Evolutionary conservation across 1,140 invertebrate species (phyloP).

Genomic region (Sycophaga agraensis): DNA sequence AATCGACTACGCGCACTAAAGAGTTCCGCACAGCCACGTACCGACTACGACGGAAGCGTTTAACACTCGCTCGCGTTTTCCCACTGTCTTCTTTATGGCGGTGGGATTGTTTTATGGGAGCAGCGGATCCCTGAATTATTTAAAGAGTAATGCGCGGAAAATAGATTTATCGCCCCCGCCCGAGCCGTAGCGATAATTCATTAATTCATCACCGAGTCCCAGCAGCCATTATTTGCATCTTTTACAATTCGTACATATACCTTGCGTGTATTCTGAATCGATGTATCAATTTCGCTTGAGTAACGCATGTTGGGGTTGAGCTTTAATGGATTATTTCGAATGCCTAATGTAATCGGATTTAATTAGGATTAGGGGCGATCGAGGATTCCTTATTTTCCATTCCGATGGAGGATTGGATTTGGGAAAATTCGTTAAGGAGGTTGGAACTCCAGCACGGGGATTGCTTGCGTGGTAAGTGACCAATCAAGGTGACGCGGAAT

Average conservation of each 20-base stretch:
- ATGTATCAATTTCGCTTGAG: slow-evolving; percentile 1
- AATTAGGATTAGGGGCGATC: too few relatives aligned
- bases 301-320: neutral
- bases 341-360: neutral
- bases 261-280: too few relatives aligned
- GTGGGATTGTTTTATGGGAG: slow-evolving; percentile 5
- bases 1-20: too few relatives aligned
- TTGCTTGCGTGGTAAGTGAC: neutral
- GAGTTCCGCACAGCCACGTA: too few relatives aligned
- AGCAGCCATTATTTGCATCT: neutral
- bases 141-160: slow-evolving; percentile 17
- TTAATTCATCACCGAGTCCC: neutral
- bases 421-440: too few relatives aligned
- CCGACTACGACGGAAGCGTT: too few relatives aligned
- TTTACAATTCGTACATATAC: neutral
- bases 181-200: neutral
- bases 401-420: too few relatives aligned
- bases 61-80: neutral
- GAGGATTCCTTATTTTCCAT: too few relatives aligned
- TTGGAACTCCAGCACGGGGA: too few relatives aligned
- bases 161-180: slow-evolving; percentile 4
- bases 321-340: too few relatives aligned
- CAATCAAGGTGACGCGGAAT: neutral
- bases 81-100: slow-evolving; percentile 2
- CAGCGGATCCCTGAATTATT: slow-evolving; percentile 10